A percentile compares a stretch with the other conserved stretches of the same genome.
phyloP scores from a whole-genome alignment of 2,797 vertebrate genomes.

The Mormyrops boulengeri region DNA sequence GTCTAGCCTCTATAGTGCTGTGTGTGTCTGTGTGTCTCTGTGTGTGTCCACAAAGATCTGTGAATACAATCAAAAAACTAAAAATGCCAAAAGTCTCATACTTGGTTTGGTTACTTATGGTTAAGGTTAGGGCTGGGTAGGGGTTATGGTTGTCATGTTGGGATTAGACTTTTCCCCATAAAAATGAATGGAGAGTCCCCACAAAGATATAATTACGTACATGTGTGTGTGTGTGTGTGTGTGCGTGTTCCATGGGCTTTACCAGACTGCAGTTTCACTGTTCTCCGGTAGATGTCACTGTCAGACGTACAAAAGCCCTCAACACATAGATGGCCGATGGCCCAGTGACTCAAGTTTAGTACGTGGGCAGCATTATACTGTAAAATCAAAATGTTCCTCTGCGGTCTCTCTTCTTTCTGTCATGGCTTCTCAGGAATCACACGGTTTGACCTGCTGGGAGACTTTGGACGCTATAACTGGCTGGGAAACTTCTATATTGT shows the following conservation, averaged over 20 bases:
- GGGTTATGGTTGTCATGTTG: too few relatives aligned
- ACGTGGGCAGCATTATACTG: neutral
- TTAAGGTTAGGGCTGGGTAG: too few relatives aligned
- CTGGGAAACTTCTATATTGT: slow-evolving; percentile 90
- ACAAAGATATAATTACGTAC: too few relatives aligned
- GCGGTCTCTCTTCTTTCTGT: neutral
- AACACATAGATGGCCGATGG: neutral
- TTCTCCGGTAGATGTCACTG: neutral
- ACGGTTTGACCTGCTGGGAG: slow-evolving; percentile 89
- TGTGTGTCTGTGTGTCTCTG: neutral
- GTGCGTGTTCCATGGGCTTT: neutral
- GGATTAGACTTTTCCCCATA: too few relatives aligned
- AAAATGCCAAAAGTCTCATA: too few relatives aligned
- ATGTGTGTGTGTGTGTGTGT: neutral
- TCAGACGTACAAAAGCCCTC: neutral
- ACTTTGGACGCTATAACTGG: slow-evolving; percentile 94
- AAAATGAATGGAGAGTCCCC: too few relatives aligned
- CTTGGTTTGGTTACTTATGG: too few relatives aligned
- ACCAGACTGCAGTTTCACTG: neutral
- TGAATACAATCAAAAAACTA: too few relatives aligned
- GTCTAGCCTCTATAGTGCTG: slow-evolving; percentile 25
- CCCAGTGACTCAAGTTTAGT: neutral
- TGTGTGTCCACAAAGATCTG: neutral
- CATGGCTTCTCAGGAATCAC: slow-evolving; percentile 73
- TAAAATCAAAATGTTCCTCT: neutral